Conservation (phyloP, 2,113 vertebrate genomes). For the Hydropotes inermis region DNA sequence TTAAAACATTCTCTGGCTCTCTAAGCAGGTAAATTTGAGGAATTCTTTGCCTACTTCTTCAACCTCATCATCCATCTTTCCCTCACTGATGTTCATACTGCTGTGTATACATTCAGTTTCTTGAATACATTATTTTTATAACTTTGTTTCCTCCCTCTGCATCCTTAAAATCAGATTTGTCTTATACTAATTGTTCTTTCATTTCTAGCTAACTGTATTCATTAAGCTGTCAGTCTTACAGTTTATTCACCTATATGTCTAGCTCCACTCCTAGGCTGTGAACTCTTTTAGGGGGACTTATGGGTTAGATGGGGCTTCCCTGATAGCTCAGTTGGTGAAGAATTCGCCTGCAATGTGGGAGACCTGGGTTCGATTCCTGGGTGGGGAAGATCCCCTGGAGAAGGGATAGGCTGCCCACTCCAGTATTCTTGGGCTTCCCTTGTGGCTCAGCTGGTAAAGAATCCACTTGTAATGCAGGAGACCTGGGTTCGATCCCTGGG, state of each 20-base stretch:
- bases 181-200: not conserved
- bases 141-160: not conserved
- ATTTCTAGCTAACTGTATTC: not conserved
- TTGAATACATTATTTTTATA: not conserved
- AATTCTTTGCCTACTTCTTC: not conserved
- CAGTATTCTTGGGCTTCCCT: not conserved
- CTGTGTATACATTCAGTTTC: not conserved
- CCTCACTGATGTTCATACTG: not conserved
- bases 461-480: rapidly evolving
- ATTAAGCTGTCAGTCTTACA: not conserved
- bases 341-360: not conserved
- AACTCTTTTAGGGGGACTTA: not conserved
- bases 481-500: not conserved
- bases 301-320: not conserved
- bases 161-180: not conserved
- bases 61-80: not conserved
- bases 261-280: not conserved
- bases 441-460: not conserved
- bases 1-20: not conserved
- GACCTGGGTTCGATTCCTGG: not conserved
- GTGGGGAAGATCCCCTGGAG: not conserved
- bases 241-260: not conserved
- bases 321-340: not conserved
- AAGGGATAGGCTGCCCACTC: not conserved
- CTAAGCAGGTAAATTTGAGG: not conserved